Conservation (phyloP, 1,140 invertebrate species). For the Eriocheir sinensis region DNA sequence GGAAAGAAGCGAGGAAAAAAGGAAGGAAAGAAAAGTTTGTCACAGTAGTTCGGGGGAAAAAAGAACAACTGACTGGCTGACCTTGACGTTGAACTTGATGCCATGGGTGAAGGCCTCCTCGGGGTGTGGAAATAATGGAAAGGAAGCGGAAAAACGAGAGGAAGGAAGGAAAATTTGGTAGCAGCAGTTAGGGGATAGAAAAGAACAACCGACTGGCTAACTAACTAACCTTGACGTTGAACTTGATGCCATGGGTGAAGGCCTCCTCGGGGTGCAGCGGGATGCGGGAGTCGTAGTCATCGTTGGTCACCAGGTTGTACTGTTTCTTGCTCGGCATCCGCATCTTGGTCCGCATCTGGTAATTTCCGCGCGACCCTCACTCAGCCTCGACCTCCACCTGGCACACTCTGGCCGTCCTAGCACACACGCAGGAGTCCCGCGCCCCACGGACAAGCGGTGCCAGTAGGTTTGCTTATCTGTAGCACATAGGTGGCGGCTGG, state of each 20-base stretch:
- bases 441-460: not conserved
- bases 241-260: slow-evolving; percentile 72
- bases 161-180: not conserved
- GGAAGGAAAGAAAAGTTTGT: not conserved
- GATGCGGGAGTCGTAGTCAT: slow-evolving; percentile 73
- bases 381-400: not conserved
- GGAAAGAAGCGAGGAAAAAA: not conserved
- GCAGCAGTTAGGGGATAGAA: not conserved
- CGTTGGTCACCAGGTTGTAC: slow-evolving; percentile 74
- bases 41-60: not conserved
- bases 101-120: slow-evolving; percentile 74
- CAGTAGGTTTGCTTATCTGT: not conserved
- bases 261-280: slow-evolving; percentile 72
- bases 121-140: not conserved
- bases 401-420: slow-evolving; percentile 19
- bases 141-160: not conserved
- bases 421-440: not conserved
- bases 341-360: slow-evolving; percentile 70
- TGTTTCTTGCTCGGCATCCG: slow-evolving; percentile 75
- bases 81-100: slow-evolving; percentile 74
- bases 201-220: not conserved
- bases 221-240: slow-evolving; percentile 68
- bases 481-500: not conserved
- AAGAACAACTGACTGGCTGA: not conserved
- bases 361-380: not conserved